Conservation (phyloP, 2,888 invertebrate species). For the Hipparchia sbordonii region DNA sequence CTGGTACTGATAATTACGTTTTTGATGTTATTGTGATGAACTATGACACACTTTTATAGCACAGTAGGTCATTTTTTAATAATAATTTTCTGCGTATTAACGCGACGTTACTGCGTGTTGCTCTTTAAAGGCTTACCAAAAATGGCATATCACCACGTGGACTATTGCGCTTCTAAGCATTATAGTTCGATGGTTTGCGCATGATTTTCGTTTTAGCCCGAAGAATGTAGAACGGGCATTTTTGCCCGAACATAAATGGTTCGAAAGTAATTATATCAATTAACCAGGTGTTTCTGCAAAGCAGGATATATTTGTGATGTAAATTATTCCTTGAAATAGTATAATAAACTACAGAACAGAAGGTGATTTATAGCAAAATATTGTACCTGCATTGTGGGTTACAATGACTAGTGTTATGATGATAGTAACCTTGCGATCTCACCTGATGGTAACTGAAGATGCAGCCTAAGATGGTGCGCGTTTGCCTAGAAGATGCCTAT, state of each 20-base stretch:
- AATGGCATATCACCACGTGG: no score
- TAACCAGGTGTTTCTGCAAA: constrained; percentile 19
- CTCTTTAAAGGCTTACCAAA: no score
- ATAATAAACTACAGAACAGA: neutral
- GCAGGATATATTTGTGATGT: constrained; percentile 18
- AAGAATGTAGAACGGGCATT: constrained; percentile 8
- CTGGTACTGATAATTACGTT: no score
- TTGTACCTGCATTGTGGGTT: neutral
- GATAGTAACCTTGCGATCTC: neutral
- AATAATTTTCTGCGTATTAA: no score
- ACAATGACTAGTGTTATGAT: constrained; percentile 1
- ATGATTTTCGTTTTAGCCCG: neutral
- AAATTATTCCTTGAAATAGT: constrained; percentile 10
- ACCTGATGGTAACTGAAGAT: no score
- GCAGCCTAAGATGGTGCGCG: no score
- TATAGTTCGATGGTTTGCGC: neutral
- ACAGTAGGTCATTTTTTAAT: no score
- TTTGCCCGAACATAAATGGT: constrained; percentile 8
- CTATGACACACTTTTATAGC: no score
- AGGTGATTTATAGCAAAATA: neutral
- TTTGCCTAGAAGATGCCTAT: no score
- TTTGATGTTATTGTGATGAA: no score
- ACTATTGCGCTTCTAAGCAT: no score
- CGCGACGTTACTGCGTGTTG: no score
- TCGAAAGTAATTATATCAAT: constrained; percentile 19